phyloP scores from a whole-genome alignment of 2,888 invertebrate genomes.

The Automeris io region DNA sequence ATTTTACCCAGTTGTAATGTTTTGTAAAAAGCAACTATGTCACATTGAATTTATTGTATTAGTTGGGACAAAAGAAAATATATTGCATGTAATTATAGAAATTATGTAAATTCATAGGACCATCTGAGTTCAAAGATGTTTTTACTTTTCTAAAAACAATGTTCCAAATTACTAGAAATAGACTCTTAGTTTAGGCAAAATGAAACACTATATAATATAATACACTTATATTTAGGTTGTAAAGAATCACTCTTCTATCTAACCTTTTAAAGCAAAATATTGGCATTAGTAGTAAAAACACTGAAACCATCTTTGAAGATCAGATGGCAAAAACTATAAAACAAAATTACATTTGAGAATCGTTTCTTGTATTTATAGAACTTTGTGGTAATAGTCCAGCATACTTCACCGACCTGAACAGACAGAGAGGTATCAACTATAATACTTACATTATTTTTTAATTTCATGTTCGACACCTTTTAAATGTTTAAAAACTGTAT shows the following conservation, averaged over 20 bases:
- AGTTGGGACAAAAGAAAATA: neutral
- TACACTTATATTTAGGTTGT: no score
- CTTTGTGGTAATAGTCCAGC: conserved; percentile 79
- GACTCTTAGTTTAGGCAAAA: no score
- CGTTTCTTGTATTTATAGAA: conserved; percentile 79
- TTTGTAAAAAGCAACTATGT: neutral
- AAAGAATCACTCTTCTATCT: no score
- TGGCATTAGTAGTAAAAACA: no score
- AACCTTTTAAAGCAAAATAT: no score
- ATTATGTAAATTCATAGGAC: conserved; percentile 6
- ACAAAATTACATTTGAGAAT: conserved; percentile 75
- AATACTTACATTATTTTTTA: conserved; percentile 57
- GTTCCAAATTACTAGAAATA: no score
- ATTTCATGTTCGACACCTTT: conserved; percentile 21
- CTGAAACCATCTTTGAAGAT: conserved; percentile 48
- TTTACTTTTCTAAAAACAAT: conserved; percentile 5
- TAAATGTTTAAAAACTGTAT: conserved; percentile 33
- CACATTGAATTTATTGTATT: neutral
- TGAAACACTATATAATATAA: no score
- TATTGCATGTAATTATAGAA: neutral
- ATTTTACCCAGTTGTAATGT: no score
- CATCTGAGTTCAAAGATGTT: conserved; percentile 20
- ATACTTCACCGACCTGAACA: conserved; percentile 78
- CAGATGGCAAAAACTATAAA: conserved; percentile 36
- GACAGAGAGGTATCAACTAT: conserved; percentile 75